A percentile compares a stretch with the other conserved stretches of the same genome.
These are phyloP conservation scores for Poeciliopsis turneri DNA, from an alignment of 2,797 vertebrate species.

Conservation along the genomic window DNA sequence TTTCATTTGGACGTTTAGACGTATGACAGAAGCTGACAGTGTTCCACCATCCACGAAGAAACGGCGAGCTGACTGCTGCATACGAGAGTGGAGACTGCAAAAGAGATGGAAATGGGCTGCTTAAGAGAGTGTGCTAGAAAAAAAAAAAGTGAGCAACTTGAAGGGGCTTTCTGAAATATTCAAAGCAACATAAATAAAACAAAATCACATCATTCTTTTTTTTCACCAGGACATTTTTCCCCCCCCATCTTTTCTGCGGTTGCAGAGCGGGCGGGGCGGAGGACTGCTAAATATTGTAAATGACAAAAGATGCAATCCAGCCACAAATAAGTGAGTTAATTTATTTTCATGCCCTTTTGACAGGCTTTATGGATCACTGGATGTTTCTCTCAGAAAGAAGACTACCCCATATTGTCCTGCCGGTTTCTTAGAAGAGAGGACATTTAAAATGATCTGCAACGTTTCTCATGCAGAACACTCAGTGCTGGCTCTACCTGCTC, in stretches of 20 bases:
- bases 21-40: conserved; percentile 64
- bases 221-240: not conserved
- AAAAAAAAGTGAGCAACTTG: conserved; percentile 21
- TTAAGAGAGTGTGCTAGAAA: conserved; percentile 14
- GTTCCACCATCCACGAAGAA: conserved; percentile 62
- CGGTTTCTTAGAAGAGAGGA: conserved; percentile 6
- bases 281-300: not conserved
- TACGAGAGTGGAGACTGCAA: conserved; percentile 30
- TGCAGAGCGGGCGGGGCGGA: too few species aligned
- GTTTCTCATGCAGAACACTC: conserved; percentile 24
- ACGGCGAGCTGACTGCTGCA: conserved; percentile 37
- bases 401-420: conserved; percentile 14
- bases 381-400: not conserved
- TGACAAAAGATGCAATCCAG: not conserved
- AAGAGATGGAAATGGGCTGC: conserved; percentile 42
- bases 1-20: conserved; percentile 48
- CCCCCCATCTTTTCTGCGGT: not conserved
- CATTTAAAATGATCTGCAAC: conserved; percentile 8
- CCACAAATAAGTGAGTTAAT: not conserved
- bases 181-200: conserved; percentile 4
- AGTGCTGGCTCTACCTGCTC: not conserved
- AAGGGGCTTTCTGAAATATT: not conserved
- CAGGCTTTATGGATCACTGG: not conserved
- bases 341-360: not conserved
- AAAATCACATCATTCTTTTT: not conserved